Evolutionary conservation across 2,113 vertebrate genomes (phyloP), one percentile per base, ranked within the genome.

Genomic region (Struthio camelus): DNA sequence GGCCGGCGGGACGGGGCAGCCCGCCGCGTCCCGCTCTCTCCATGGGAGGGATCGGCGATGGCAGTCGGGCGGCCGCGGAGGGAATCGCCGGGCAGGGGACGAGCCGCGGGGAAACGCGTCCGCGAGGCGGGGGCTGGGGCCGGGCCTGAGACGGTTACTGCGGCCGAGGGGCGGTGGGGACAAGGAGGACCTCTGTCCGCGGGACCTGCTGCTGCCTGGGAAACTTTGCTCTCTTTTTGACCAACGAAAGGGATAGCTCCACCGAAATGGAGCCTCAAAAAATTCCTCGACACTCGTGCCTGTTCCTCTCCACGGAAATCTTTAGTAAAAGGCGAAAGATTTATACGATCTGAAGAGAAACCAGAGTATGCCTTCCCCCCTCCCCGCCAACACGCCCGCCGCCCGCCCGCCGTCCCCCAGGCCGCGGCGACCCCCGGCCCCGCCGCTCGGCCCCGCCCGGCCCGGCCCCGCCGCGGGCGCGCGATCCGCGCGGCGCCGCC

Each of bases 281-380:
- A 90, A 90, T 81, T 71, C 0, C 1, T 14, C 19, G 8, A 75
- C 58, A 92, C 89, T 92, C 85, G 76, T 51, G 5, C 16, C 0
- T 77, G 76, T 77, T 89, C 4, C 85, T 96, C 89, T 96, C 93
- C 93, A 94, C 93, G 72, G 88, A 96, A 96, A 95, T 92, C 94
- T 95, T 97, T 94, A 96, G 79, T 95, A 96, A 96, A 96, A 96
- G 94, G 95, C 93, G 90, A 97, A 96, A 96, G 90, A 97, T 94
- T 95, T 95, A 93, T 93, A 0, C 80, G 86, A 38, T 85, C 44
- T 96, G 94, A 96, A 95, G 86, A 96, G 76, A 95, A 95, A 96
- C 95, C 85, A 7, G 78, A 89, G 89, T 72, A 94, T 87, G n/a
- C n/a, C n/a, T n/a, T n/a, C n/a, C n/a, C n/a, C n/a, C n/a, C n/a